Evolutionary conservation across 2,797 vertebrate species (phyloP), one percentile per base, ranked within the genome.

Genomic region (Oreochromis mossambicus): DNA sequence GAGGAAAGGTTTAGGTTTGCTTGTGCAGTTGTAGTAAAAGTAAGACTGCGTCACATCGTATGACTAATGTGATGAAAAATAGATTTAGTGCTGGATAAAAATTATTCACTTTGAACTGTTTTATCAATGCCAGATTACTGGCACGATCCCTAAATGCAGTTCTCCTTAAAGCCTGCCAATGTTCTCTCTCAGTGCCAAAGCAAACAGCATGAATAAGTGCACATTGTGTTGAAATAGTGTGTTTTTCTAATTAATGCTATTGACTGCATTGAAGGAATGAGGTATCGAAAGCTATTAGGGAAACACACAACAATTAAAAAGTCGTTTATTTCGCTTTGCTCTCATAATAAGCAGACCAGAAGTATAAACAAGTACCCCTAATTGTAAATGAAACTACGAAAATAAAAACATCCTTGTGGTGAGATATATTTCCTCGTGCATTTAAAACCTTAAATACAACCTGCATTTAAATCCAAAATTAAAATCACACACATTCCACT

Each of bases 71-170:
- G 43, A 78, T 81, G 34, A 83, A 83, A 85, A 79, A 76, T 61
- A 86, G 14, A 77, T 12, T 8, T 80, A 26, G 76, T 9, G 46
- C 80, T 2, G 24, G 43, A n/a, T 75, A 76, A 87, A 89, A 86
- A 82, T 26, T 1, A 70, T 63, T 88, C 11, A 2, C 17, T 86
- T 87, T 81, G 36, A 88, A 81, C n/a, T 77, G 41, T 85, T 84
- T 87, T 78, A 90, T 92, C 73, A 77, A 87, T 63, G 68, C 82
- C 87, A 87, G 80, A 82, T 89, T 88, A 61, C 77, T 82, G 86
- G 63, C 87, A 52, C 4, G 24, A 83, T 55, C 9, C 32, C 54
- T 75, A 34, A 83, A 41, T 38, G 34, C 41, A 48, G 73, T 81
- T 89, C 87, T 86, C 80, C 85, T 81, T 26, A 50, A 24, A 46